These are phyloP conservation scores for Stomatorhinus ivindoensis DNA, from an alignment of 2,113 vertebrate species.

Conservation along the genomic window DNA sequence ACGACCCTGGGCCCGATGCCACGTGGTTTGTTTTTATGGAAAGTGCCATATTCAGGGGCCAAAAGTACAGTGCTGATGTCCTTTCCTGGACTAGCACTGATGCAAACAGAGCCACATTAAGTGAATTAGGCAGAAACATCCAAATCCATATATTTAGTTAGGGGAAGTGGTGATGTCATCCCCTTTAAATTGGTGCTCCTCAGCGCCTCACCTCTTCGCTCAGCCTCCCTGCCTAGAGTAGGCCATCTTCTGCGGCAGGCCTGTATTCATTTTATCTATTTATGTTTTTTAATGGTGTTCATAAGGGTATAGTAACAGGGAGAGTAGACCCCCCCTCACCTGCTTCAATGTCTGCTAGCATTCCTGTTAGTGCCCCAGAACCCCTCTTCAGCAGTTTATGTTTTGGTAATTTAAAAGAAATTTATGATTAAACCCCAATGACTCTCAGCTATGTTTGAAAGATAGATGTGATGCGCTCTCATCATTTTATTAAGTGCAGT, in stretches of 20 bases:
- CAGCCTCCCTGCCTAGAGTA: not conserved
- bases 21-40: not conserved
- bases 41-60: slow-evolving; percentile 1
- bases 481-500: not conserved
- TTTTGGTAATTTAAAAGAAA: not conserved
- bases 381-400: not conserved
- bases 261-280: not conserved
- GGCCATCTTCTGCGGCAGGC: not conserved
- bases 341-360: not conserved
- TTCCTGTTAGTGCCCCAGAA: not conserved
- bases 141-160: not conserved
- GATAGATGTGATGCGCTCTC: not conserved
- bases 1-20: not conserved
- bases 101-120: not conserved
- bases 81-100: not conserved
- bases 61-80: not conserved
- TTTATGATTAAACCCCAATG: not conserved
- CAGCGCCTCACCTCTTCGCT: not conserved
- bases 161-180: not conserved
- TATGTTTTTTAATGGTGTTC: not conserved
- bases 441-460: not conserved
- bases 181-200: not conserved
- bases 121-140: not conserved
- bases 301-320: not conserved
- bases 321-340: not conserved